Evolutionary conservation across 2,888 invertebrate genomes (phyloP), one percentile per base, ranked within the genome.

Genomic region (Pardosa pseudoannulata): DNA sequence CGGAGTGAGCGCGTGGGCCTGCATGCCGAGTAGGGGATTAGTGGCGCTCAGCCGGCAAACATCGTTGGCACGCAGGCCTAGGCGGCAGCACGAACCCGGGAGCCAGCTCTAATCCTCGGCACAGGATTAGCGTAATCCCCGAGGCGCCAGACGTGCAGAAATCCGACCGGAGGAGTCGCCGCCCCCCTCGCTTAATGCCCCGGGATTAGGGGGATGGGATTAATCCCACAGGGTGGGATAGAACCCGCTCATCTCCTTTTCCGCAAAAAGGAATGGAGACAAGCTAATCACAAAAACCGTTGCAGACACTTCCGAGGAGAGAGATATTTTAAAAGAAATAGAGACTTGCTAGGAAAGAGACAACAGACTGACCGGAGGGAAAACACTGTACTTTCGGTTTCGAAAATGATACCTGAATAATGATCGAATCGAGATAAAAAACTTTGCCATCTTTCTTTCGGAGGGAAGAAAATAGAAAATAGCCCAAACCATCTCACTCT

Each of bases 71-170:
- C 85, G 79, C 85, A 83, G 68, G 68, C 39, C 79, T 50, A 74
- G 65, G 65, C 73, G 31, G 75, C 56, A 32, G 67, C 70, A 36
- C 82, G 62, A 68, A 71, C 71, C 70, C 76, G 46, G 78, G 70
- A 72, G 71, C 76, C 73, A 62, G 64, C 70, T 74, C 75, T 86
- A 86, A 86, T 86, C 86, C 79, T 79, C 74, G 46, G 86, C 62
- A 79, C 79, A 75, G 86, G 86, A 86, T 86, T 74, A 85, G 85
- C 65, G 78, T 85, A 86, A 79, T 79, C 86, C 86, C 75, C 62
- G 79, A 70, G 79, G 79, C 86, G 79, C 86, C 86, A 79, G 86
- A 75, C 76, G 83, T 78, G 83, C 83, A 83, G 72, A 83, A 78
- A 76, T 76, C 76, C 76, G 72, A 29, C 62, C 41, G 71, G 46